phyloP scores from a whole-genome alignment of 2,113 vertebrate species.

The Strix uralensis region DNA sequence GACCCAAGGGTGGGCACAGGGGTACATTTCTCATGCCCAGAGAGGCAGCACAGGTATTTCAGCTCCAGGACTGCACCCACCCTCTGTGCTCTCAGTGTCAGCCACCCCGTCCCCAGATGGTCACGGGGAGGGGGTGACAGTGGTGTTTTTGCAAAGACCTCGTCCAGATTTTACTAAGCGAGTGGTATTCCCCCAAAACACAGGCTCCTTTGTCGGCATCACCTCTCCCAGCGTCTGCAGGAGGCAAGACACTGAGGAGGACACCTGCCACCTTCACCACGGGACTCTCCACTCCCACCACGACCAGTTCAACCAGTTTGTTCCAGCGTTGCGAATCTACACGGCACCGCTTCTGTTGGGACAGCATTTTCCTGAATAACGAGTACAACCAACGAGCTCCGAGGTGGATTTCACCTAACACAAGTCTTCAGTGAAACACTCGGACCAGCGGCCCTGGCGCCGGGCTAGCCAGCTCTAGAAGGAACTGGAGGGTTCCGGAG shows the following conservation, averaged over 20 bases:
- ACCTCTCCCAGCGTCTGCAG: neutral
- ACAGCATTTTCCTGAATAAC: neutral
- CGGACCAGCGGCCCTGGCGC: rapidly evolving
- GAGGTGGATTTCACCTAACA: neutral
- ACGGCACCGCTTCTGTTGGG: neutral
- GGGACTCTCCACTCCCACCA: neutral
- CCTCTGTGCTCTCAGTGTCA: rapidly evolving
- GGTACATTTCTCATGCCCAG: neutral
- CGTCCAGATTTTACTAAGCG: neutral
- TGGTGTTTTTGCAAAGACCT: neutral
- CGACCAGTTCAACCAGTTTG: constrained; percentile 26
- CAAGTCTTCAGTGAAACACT: neutral
- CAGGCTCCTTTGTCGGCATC: neutral
- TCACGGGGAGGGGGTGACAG: neutral
- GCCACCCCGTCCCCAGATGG: neutral
- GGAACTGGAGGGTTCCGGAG: neutral
- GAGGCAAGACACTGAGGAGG: rapidly evolving
- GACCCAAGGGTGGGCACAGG: neutral
- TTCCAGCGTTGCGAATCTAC: rapidly evolving
- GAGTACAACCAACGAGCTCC: neutral
- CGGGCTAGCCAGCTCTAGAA: neutral
- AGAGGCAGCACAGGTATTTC: neutral
- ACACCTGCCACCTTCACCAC: rapidly evolving
- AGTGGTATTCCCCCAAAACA: neutral
- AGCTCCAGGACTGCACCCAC: neutral